Percentiles rank a stretch among this genome's conserved stretches.
phyloP scores from a whole-genome alignment of 2,888 invertebrate species.

The Cosmopolites sordidus region DNA sequence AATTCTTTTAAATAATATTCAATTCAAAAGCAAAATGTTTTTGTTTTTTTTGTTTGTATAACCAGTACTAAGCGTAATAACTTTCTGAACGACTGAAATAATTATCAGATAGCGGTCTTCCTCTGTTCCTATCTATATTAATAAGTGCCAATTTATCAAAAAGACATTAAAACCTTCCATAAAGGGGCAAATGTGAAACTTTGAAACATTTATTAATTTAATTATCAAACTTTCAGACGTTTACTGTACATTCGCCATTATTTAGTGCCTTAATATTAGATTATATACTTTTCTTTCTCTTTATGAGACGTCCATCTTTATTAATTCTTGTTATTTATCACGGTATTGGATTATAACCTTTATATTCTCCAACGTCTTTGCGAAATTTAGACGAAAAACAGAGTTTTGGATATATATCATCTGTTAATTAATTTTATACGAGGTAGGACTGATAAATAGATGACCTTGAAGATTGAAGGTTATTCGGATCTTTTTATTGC shows the following conservation, averaged over 20 bases:
- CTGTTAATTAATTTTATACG: too few species aligned
- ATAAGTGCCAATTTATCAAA: slow-evolving; percentile 46
- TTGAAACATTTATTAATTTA: slow-evolving; percentile 50
- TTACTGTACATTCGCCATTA: slow-evolving; percentile 46
- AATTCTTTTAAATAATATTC: too few species aligned
- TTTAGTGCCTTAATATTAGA: slow-evolving; percentile 46
- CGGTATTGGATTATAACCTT: slow-evolving; percentile 1
- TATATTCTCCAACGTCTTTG: slow-evolving; percentile 1
- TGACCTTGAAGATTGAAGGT: too few species aligned
- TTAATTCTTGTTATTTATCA: slow-evolving; percentile 20
- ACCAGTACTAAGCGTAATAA: too few species aligned
- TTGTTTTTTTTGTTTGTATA: too few species aligned
- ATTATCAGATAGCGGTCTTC: too few species aligned
- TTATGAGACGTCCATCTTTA: slow-evolving; percentile 22
- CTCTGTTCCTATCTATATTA: slow-evolving; percentile 36
- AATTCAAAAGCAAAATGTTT: too few species aligned
- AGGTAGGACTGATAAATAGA: too few species aligned
- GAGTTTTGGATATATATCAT: too few species aligned
- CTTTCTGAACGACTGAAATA: too few species aligned
- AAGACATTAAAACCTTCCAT: slow-evolving; percentile 41
- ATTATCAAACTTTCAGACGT: slow-evolving; percentile 51
- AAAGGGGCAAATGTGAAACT: slow-evolving; percentile 42
- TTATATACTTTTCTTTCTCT: slow-evolving; percentile 35
- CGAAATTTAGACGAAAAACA: too few species aligned
- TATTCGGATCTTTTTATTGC: too few species aligned